phyloP scores from a whole-genome alignment of 2,113 vertebrate species.

The Lathamus discolor region DNA sequence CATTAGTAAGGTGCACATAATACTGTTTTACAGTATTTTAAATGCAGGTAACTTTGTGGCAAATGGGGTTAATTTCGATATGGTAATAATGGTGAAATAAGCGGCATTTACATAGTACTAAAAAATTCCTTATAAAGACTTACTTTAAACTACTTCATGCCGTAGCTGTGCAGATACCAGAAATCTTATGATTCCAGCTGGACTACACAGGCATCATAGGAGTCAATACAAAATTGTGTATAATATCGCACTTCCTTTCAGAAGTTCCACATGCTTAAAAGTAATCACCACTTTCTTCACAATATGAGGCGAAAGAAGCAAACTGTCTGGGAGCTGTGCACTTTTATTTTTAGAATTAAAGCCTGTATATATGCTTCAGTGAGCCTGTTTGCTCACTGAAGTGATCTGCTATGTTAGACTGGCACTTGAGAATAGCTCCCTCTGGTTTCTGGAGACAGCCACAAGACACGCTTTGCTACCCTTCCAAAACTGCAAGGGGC shows the following conservation, averaged over 20 bases:
- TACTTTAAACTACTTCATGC: neutral
- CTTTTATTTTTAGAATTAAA: neutral
- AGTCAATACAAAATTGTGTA: fast-evolving
- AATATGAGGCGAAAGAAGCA: neutral
- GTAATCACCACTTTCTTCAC: neutral
- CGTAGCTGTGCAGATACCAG: neutral
- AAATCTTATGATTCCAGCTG: neutral
- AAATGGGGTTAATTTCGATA: neutral
- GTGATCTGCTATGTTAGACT: neutral
- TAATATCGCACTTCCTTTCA: neutral
- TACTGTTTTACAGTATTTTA: neutral
- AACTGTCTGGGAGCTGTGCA: neutral
- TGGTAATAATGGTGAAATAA: neutral
- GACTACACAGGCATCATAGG: neutral
- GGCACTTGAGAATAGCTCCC: neutral
- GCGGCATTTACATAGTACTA: neutral
- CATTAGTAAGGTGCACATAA: fast-evolving
- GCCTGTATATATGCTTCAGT: neutral
- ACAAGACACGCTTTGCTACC: neutral
- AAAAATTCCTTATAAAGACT: neutral
- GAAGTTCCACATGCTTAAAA: neutral
- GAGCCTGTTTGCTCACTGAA: neutral
- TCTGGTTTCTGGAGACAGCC: neutral
- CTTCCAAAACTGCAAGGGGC: neutral
- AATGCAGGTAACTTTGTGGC: neutral